A percentile compares a stretch with the other conserved stretches of the same genome.
These are phyloP conservation scores for Xenopus petersii DNA, from an alignment of 2,797 vertebrate genomes.

Conservation along the genomic window DNA sequence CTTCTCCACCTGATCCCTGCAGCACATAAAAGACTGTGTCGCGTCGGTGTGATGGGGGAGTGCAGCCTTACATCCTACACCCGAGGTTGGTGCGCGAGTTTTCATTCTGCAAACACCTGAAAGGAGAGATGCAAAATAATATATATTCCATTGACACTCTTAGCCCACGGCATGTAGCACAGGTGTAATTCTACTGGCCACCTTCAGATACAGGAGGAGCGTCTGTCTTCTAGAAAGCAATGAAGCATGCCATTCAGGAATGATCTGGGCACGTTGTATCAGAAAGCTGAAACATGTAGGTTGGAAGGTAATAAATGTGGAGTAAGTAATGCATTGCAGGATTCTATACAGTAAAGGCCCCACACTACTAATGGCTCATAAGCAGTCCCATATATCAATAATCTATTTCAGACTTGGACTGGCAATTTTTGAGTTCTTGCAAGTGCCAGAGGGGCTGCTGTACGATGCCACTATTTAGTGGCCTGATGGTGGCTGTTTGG, in stretches of 20 bases:
- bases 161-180: too few species aligned
- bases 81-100: conserved; percentile 28
- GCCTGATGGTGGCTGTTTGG: too few species aligned
- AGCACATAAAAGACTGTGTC: conserved; percentile 45
- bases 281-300: neutral
- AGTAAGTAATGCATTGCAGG: conserved; percentile 38
- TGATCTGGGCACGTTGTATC: neutral
- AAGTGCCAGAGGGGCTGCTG: too few species aligned
- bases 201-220: conserved; percentile 2
- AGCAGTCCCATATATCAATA: too few species aligned
- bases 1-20: conserved; percentile 45
- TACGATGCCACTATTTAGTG: too few species aligned
- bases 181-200: too few species aligned
- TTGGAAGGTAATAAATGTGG: neutral
- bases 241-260: conserved; percentile 11
- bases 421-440: too few species aligned
- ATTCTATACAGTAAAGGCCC: neutral
- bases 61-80: conserved; percentile 42
- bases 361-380: too few species aligned
- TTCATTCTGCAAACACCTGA: conserved; percentile 29
- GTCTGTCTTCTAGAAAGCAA: conserved; percentile 12
- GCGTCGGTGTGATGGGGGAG: conserved; percentile 42
- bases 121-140: conserved; percentile 25
- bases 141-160: too few species aligned
- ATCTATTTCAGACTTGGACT: too few species aligned